A percentile compares a stretch with the other conserved stretches of the same genome.
phyloP scores from a whole-genome alignment of 2,888 invertebrate species.

The Lucinisca nassula region DNA sequence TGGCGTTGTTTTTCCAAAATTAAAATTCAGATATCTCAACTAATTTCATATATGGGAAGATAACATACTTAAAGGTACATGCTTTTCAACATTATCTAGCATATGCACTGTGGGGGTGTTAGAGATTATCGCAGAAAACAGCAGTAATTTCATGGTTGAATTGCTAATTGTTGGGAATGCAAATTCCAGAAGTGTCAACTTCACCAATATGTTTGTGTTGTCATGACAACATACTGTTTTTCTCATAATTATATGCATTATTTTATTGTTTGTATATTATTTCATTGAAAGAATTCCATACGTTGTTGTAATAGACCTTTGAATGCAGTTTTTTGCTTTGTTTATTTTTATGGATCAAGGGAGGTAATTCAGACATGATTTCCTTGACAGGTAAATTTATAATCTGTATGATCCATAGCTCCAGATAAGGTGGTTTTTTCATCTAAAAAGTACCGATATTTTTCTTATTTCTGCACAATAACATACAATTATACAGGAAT shows the following conservation, averaged over 20 bases:
- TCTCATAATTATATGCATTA: not conserved
- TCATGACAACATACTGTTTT: constrained; percentile 20
- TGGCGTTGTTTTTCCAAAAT: constrained; percentile 70
- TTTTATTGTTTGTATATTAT: not conserved
- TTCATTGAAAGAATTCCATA: too few species aligned
- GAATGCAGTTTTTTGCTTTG: not conserved
- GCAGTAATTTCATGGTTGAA: not conserved
- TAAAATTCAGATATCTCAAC: constrained; percentile 67
- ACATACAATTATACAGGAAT: too few species aligned
- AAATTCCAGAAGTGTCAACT: constrained; percentile 14
- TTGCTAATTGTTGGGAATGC: not conserved
- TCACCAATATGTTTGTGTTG: constrained; percentile 8
- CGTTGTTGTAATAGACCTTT: too few species aligned
- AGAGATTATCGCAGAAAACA: not conserved
- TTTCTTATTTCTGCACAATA: too few species aligned
- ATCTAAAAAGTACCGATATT: too few species aligned
- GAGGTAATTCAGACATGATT: constrained; percentile 24
- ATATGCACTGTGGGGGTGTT: constrained; percentile 26
- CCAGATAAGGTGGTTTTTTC: too few species aligned
- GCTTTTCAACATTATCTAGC: not conserved
- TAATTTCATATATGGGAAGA: constrained; percentile 46
- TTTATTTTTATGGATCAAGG: not conserved
- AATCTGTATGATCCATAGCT: too few species aligned
- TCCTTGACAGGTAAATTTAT: too few species aligned
- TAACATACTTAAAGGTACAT: constrained; percentile 68